Evolutionary conservation across 1,140 invertebrate genomes (phyloP).

Genomic region (Drosophila obscura): DNA sequence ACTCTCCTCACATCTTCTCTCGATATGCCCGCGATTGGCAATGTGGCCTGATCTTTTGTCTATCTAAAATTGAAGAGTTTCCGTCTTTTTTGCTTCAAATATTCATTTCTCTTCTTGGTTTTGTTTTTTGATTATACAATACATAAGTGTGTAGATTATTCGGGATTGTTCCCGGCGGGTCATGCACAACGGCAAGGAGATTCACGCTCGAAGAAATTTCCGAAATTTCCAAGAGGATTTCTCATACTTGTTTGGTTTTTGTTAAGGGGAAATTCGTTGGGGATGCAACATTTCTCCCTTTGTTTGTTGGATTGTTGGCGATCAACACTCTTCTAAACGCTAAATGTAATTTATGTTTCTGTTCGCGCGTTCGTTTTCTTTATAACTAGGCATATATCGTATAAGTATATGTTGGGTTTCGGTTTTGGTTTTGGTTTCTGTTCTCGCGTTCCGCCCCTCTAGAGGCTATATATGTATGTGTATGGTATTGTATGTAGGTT

Average conservation of each 20-base stretch:
- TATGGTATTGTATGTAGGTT: conserved; percentile 50
- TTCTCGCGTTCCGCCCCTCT: conserved; percentile 29
- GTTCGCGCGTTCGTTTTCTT: conserved; percentile 21
- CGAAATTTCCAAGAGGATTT: not conserved
- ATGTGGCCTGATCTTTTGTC: conserved; percentile 54
- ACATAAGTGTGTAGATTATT: conserved; percentile 31
- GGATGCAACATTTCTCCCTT: no score
- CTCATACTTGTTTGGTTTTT: conserved; percentile 5
- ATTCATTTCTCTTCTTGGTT: conserved; percentile 18
- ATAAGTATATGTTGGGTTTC: conserved; percentile 44
- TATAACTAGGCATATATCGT: conserved; percentile 51
- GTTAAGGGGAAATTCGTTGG: not conserved
- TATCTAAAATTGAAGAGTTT: conserved; percentile 54
- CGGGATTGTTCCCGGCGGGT: not conserved
- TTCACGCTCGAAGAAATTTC: no score
- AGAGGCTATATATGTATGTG: conserved; percentile 26
- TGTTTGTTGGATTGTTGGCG: not conserved
- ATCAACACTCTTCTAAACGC: conserved; percentile 55
- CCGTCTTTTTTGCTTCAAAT: conserved; percentile 19
- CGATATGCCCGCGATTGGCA: conserved; percentile 31
- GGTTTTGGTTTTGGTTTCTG: conserved; percentile 32
- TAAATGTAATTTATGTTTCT: conserved; percentile 52
- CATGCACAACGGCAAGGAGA: no score
- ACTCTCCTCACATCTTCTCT: not conserved
- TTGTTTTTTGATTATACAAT: conserved; percentile 38